Percentiles rank a stretch among this genome's conserved stretches.
phyloP scores from a whole-genome alignment of 2,888 invertebrate genomes.

The Sceliomorpha sp. region DNA sequence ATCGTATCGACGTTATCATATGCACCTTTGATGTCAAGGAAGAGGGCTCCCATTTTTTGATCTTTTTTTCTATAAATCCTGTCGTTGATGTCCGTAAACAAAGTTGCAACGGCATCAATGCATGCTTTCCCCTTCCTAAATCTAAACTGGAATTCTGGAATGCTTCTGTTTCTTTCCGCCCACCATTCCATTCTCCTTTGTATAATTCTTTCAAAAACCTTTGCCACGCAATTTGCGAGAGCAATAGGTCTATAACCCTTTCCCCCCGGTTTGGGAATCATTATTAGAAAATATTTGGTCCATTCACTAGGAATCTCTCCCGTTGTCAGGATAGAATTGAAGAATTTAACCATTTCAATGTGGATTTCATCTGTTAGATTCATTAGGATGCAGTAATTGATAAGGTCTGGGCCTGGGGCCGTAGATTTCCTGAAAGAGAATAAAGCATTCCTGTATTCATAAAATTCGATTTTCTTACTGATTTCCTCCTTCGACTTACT shows the following conservation, averaged over 20 bases:
- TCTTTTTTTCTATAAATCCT: no score
- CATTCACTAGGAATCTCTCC: background rate
- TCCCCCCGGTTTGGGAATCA: constrained; percentile 10
- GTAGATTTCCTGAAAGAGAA: constrained; percentile 2
- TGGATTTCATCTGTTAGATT: background rate
- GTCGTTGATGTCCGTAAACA: no score
- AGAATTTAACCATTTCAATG: no score
- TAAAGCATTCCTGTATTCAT: constrained; percentile 3
- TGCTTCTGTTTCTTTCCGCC: constrained; percentile 13
- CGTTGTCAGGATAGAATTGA: background rate
- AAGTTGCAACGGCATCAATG: constrained; percentile 9
- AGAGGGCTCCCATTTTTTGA: constrained; percentile 2
- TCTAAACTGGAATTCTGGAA: constrained; percentile 7
- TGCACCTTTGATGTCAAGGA: constrained; percentile 12
- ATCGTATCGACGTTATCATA: constrained; percentile 13
- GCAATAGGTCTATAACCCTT: constrained; percentile 13
- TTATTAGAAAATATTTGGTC: constrained; percentile 13
- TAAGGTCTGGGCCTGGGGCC: constrained; percentile 11
- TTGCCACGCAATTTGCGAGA: background rate
- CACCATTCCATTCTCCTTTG: constrained; percentile 24
- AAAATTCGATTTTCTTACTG: background rate
- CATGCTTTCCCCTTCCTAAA: constrained; percentile 17
- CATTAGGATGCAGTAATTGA: background rate
- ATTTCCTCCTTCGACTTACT: background rate
- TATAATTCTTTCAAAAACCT: constrained; percentile 21